phyloP scores from a whole-genome alignment of 1,140 invertebrate genomes.

The Stegodyphus dumicola region DNA sequence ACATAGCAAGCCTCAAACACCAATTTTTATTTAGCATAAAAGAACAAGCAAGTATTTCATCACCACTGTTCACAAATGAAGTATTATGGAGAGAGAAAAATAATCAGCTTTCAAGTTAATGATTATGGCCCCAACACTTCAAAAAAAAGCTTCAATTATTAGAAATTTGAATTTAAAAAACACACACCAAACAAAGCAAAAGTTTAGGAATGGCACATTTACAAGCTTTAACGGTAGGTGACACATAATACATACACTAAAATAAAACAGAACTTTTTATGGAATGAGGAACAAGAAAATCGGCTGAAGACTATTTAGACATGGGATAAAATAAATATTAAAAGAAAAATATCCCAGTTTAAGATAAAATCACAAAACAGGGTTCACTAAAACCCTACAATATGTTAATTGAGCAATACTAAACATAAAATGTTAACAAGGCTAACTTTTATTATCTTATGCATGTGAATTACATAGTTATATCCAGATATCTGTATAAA shows the following conservation, averaged over 20 bases:
- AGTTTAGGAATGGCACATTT: slow-evolving; percentile 22
- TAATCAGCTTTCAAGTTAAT: slow-evolving; percentile 3
- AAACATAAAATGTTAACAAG: background rate
- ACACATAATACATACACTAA: background rate
- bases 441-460: background rate
- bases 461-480: background rate
- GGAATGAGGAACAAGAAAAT: slow-evolving; percentile 43
- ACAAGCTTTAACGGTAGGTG: slow-evolving; percentile 10
- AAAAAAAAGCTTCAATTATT: slow-evolving; percentile 17
- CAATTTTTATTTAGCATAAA: slow-evolving; percentile 55
- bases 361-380: background rate
- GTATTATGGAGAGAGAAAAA: background rate
- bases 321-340: background rate
- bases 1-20: slow-evolving; percentile 33
- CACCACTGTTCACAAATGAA: slow-evolving; percentile 26
- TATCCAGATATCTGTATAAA: background rate
- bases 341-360: background rate
- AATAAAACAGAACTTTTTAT: background rate
- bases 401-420: slow-evolving; percentile 5
- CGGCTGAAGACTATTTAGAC: background rate
- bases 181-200: background rate
- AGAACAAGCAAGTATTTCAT: slow-evolving; percentile 21
- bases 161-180: slow-evolving; percentile 13
- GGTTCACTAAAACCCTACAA: slow-evolving; percentile 20
- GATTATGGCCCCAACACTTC: slow-evolving; percentile 44